phyloP scores from a whole-genome alignment of 2,113 vertebrate genomes.

The Neofelis nebulosa region DNA sequence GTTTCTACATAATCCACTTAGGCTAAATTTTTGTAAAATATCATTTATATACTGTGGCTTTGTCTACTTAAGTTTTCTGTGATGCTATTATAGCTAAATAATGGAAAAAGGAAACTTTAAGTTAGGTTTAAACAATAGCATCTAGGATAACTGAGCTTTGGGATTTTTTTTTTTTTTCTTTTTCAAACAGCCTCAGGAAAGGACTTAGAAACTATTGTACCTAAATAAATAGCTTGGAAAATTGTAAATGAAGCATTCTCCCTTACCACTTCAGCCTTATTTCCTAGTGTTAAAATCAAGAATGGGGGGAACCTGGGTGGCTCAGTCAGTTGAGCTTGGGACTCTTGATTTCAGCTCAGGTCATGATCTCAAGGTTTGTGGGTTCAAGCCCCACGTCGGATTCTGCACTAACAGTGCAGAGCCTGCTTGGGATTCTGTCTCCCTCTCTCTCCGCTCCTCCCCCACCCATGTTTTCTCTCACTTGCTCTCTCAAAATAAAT shows the following conservation, averaged over 20 bases:
- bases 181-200: not conserved
- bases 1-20: not conserved
- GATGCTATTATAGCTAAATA: not conserved
- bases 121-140: not conserved
- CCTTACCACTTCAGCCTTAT: accelerated
- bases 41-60: not conserved
- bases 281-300: not conserved
- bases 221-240: not conserved
- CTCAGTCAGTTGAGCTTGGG: too few species aligned
- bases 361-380: too few species aligned
- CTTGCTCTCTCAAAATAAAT: too few species aligned
- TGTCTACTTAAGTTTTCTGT: not conserved
- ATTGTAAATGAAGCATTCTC: accelerated
- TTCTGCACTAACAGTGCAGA: too few species aligned
- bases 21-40: not conserved
- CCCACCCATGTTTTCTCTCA: too few species aligned
- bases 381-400: too few species aligned
- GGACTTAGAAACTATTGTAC: not conserved
- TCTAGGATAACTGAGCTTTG: not conserved
- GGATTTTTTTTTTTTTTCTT: not conserved
- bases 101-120: not conserved
- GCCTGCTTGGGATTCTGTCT: too few species aligned
- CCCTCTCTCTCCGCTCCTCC: too few species aligned
- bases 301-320: too few species aligned
- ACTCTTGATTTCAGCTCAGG: too few species aligned